phyloP scores from a whole-genome alignment of 2,113 vertebrate species.

The Ceuthmochares aereus region DNA sequence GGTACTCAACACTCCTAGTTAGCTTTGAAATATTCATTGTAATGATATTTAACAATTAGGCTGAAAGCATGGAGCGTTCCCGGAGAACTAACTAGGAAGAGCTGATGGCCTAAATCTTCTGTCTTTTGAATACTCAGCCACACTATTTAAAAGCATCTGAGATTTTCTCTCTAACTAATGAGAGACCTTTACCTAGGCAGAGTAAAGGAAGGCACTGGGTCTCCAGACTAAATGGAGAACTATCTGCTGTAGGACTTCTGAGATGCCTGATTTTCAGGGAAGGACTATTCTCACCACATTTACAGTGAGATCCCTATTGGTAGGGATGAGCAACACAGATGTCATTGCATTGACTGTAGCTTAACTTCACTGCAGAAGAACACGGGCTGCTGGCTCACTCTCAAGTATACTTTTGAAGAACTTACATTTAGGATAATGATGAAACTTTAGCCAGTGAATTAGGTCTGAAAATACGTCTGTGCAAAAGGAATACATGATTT shows the following conservation, averaged over 20 bases:
- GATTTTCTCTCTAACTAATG: neutral
- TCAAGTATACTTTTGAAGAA: neutral
- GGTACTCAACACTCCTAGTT: neutral
- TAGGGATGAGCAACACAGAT: neutral
- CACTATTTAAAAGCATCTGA: neutral
- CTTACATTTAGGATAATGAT: neutral
- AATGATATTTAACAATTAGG: constrained; percentile 12
- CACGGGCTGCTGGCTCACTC: neutral
- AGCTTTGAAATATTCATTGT: constrained; percentile 27
- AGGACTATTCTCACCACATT: neutral
- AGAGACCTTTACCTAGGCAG: neutral
- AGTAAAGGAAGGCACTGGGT: neutral
- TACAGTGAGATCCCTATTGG: neutral
- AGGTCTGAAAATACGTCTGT: neutral
- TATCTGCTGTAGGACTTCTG: neutral
- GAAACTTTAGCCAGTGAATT: neutral
- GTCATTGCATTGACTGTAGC: neutral
- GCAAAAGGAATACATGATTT: neutral
- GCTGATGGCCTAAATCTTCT: neutral
- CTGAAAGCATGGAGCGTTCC: neutral
- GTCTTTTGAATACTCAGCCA: neutral
- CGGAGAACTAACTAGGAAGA: neutral
- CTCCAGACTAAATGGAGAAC: neutral
- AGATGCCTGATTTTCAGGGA: neutral
- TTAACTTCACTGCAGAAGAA: neutral